These are phyloP conservation scores for Ailurus styani DNA, from an alignment of 2,113 vertebrate species.

Conservation along the genomic window DNA sequence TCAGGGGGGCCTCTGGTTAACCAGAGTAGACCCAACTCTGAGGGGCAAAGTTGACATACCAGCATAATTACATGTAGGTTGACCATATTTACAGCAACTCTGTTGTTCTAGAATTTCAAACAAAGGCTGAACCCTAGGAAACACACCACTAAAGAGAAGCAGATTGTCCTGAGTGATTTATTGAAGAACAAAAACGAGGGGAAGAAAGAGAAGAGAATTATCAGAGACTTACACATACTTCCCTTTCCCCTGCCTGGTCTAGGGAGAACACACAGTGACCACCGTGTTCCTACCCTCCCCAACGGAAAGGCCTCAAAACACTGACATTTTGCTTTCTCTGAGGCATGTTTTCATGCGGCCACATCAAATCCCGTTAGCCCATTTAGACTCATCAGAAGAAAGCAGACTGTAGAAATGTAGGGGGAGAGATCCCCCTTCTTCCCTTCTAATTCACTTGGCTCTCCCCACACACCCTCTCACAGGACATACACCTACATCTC, in stretches of 20 bases:
- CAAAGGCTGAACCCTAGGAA: constrained; percentile 78
- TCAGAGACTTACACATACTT: constrained; percentile 69
- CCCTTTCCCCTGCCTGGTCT: constrained; percentile 49
- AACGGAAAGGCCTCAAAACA: constrained; percentile 66
- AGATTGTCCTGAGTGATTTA: constrained; percentile 79
- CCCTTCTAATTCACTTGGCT: not conserved
- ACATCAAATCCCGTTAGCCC: constrained; percentile 39
- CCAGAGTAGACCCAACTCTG: constrained; percentile 42
- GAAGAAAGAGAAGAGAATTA: constrained; percentile 79
- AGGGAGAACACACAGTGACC: constrained; percentile 51
- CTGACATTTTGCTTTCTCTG: constrained; percentile 68
- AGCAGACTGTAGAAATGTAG: not conserved
- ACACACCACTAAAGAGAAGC: constrained; percentile 79
- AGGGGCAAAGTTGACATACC: constrained; percentile 72
- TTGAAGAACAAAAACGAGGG: constrained; percentile 70
- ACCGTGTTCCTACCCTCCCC: constrained; percentile 22
- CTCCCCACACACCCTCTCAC: not conserved
- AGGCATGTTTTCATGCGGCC: constrained; percentile 65
- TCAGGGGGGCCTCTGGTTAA: constrained; percentile 60
- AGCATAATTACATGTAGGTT: constrained; percentile 75
- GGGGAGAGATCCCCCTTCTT: not conserved
- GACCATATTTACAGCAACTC: constrained; percentile 76
- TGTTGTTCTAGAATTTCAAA: constrained; percentile 78
- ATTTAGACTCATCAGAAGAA: constrained; percentile 51
- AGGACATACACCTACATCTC: not conserved